phyloP scores from a whole-genome alignment of 2,888 invertebrate genomes.

The Drosophila ochracea region DNA sequence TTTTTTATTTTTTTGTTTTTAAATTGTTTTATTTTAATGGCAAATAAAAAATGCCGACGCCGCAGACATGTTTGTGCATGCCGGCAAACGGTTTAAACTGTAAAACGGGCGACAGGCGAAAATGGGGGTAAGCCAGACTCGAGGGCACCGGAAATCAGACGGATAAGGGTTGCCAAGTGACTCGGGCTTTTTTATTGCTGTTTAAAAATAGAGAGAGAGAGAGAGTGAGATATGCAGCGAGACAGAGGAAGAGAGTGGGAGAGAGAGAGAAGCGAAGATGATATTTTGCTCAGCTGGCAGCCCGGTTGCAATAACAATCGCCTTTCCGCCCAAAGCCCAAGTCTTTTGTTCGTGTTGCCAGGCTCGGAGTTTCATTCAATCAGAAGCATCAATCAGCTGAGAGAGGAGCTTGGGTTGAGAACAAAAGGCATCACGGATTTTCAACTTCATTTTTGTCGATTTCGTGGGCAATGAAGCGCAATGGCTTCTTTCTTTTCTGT shows the following conservation, averaged over 20 bases:
- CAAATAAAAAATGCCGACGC: constrained; percentile 60
- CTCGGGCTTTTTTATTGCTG: constrained; percentile 40
- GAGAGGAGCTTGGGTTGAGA: neutral
- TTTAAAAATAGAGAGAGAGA: neutral
- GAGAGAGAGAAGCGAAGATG: neutral
- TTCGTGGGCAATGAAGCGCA: constrained; percentile 72
- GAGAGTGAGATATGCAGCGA: neutral
- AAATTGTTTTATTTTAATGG: constrained; percentile 25
- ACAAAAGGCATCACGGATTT: constrained; percentile 57
- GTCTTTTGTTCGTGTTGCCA: constrained; percentile 36
- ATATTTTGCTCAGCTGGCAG: constrained; percentile 40
- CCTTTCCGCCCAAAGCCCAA: constrained; percentile 1
- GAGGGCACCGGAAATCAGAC: constrained; percentile 35
- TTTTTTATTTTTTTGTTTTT: neutral
- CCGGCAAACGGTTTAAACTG: constrained; percentile 58
- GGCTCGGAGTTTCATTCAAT: constrained; percentile 47
- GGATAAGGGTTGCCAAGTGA: constrained; percentile 24
- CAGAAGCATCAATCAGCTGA: constrained; percentile 58
- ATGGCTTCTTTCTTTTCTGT: constrained; percentile 40
- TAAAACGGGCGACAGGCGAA: neutral
- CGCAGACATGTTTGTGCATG: constrained; percentile 68
- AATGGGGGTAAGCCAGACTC: constrained; percentile 20
- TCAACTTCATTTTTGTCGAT: constrained; percentile 77
- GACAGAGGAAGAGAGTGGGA: neutral
- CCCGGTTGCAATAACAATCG: neutral